Evolutionary conservation across 2,113 vertebrate species (phyloP).

Genomic region (Bubo bubo): DNA sequence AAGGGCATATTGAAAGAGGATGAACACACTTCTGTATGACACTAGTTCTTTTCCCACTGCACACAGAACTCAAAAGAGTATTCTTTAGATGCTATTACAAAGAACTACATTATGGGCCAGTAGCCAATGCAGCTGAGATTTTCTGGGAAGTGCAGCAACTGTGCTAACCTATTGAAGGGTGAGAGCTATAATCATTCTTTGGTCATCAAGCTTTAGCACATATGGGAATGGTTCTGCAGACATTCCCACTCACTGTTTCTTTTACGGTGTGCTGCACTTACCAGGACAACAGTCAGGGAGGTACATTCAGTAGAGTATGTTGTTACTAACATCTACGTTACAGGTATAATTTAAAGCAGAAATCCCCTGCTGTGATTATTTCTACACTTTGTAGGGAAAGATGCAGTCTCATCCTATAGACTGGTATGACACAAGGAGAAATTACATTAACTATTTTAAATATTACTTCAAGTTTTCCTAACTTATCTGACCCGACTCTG

Average conservation of each 20-base stretch:
- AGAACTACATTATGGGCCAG: background rate
- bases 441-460: background rate
- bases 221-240: background rate
- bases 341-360: background rate
- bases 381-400: background rate
- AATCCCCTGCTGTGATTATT: background rate
- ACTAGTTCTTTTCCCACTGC: background rate
- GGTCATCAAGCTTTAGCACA: background rate
- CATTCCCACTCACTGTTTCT: background rate
- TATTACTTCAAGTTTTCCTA: background rate
- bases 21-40: background rate
- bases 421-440: background rate
- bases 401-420: background rate
- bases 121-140: background rate
- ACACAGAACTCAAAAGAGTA: background rate
- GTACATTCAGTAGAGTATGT: background rate
- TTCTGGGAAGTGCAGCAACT: background rate
- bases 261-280: background rate
- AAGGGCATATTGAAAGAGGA: background rate
- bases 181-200: background rate
- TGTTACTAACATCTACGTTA: background rate
- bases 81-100: background rate
- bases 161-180: background rate
- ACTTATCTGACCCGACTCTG: background rate
- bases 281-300: background rate